Evolutionary conservation across 2,888 invertebrate species (phyloP), one percentile per base, ranked within the genome.

Genomic region (Apotomis turbidana): DNA sequence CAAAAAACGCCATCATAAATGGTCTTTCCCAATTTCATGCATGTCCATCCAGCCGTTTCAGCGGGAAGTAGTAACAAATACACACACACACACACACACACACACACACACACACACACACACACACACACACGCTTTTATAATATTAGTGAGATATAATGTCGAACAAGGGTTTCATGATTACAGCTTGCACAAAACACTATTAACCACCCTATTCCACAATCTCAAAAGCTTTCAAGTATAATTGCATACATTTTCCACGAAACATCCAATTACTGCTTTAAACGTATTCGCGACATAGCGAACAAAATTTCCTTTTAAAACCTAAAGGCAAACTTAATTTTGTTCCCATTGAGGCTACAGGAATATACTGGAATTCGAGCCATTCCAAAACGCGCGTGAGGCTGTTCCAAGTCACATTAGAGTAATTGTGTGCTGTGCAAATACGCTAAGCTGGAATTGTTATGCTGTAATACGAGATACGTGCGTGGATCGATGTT

Each of bases 371-470:
- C 13, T 13, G 13, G 36, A 36, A 58, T 57, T 66, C 27, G n/a
- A n/a, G 52, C 52, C 5, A 57, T 66, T 66, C 27, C 66, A 57
- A 3, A 54, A 51, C 52, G 15, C 44, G 63, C 12, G 38, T 57
- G n/a, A 58, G 58, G 38, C 67, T 49, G 36, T 67, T 67, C 13
- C 52, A 38, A 67, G 49, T 13, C 49, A 67, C 67, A 67, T 67
- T 58, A 67, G 67, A 49, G 58, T 67, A 67, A 67, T 67, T 67
- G 67, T 67, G 67, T 67, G 49, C 58, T 57, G 49, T 46, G 46
- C 58, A 58, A 67, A 67, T 51, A 67, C 58, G 49, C 27, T 46
- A n/a, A n/a, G 36, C 46, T 5, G 38, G n/a, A 5, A 13, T 38
- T 2, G 41, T n/a, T 54, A 62, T 52, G 9, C 49, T 9, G 10